Percentiles rank a stretch among this genome's conserved stretches.
Evolutionary conservation across 1,140 invertebrate species (phyloP).

Genomic region (Helicoverpa zea): DNA sequence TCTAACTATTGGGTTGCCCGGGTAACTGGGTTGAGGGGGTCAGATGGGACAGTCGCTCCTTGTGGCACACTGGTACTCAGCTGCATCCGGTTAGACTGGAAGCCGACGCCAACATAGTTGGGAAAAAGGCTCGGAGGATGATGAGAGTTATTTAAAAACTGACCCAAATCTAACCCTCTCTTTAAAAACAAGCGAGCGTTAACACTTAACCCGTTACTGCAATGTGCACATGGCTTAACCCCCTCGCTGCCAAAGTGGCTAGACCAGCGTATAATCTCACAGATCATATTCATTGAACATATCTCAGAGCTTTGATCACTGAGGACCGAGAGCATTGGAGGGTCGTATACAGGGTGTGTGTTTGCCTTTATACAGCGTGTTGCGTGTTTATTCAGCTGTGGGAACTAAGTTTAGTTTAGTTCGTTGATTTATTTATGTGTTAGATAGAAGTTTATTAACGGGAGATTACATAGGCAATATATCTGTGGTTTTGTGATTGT

Average conservation of each 20-base stretch:
- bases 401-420: background rate
- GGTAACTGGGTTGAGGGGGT: too few relatives aligned
- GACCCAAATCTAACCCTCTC: background rate
- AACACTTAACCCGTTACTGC: background rate
- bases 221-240: background rate
- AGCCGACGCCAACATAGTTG: too few relatives aligned
- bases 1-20: too few relatives aligned
- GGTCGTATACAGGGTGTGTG: background rate
- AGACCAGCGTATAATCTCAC: background rate
- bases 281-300: slow-evolving; percentile 12
- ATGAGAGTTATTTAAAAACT: background rate
- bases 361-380: background rate
- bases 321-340: background rate
- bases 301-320: background rate
- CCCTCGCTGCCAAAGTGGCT: background rate
- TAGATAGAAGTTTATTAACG: too few relatives aligned
- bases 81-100: too few relatives aligned
- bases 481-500: too few relatives aligned
- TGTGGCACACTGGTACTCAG: too few relatives aligned
- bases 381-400: background rate
- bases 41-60: too few relatives aligned
- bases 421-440: too few relatives aligned
- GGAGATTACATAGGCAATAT: too few relatives aligned
- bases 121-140: too few relatives aligned
- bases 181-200: background rate